Evolutionary conservation across 1,140 invertebrate species (phyloP).

Genomic region (Calycopis cecrops): DNA sequence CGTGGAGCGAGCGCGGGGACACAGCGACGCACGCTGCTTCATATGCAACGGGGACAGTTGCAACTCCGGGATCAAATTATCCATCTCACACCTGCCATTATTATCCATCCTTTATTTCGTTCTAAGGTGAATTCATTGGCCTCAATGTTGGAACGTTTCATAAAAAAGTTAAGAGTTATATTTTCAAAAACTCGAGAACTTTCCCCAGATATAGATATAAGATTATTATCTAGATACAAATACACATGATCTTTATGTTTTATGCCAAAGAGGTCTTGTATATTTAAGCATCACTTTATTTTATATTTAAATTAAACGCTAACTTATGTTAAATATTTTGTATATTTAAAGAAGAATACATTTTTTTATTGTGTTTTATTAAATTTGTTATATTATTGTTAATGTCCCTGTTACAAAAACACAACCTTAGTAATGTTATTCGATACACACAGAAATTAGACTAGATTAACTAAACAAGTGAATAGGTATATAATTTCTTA

Average conservation of each 20-base stretch:
- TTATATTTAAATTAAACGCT: neutral
- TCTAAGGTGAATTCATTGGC: slow-evolving; percentile 37
- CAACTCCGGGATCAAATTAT: slow-evolving; percentile 38
- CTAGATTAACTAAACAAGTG: slow-evolving; percentile 1
- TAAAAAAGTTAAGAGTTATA: too few relatives aligned
- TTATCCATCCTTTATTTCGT: slow-evolving; percentile 37
- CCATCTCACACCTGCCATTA: slow-evolving; percentile 22
- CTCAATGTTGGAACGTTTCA: too few relatives aligned
- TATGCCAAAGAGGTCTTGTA: too few relatives aligned
- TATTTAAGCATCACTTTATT: neutral
- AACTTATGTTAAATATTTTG: neutral
- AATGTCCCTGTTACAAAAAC: slow-evolving; percentile 5
- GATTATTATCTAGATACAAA: too few relatives aligned
- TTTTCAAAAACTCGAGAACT: too few relatives aligned
- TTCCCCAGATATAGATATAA: too few relatives aligned
- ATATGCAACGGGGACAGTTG: slow-evolving; percentile 62
- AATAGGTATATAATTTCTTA: neutral
- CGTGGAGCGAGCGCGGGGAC: slow-evolving; percentile 56
- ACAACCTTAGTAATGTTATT: slow-evolving; percentile 6
- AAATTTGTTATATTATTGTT: slow-evolving; percentile 1
- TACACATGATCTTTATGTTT: too few relatives aligned
- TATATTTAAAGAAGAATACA: slow-evolving; percentile 7
- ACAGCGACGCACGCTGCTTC: slow-evolving; percentile 62
- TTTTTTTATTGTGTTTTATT: slow-evolving; percentile 1
- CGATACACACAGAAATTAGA: neutral